Base-by-base conservation (phyloP, 2,113 vertebrate genomes). In the Falco punctatus region DNA sequence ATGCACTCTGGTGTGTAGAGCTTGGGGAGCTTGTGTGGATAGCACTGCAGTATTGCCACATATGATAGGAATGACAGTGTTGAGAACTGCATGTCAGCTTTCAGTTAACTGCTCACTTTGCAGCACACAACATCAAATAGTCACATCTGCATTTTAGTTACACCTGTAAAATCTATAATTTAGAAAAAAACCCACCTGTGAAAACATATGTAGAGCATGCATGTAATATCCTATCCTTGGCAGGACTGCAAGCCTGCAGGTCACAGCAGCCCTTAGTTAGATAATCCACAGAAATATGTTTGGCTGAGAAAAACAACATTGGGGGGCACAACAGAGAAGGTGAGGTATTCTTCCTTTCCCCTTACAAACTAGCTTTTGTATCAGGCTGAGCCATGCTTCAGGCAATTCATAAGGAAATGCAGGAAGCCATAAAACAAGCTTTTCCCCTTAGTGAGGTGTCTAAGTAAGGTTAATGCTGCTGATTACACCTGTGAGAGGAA, bases 41-140 rank as follows among this genome's bases (percentile, higher is more conserved):
- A 26, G 30, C 0, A 3, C 55, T 48, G 38, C 1, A 0, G 46
- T 42, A 22, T 19, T 61, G 13, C 22, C 30, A 8, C 0, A 0
- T 6, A 7, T 18, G 5, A 2, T 2, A 32, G 40, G n/a, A 44
- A 23, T 42, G 32, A 55, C 42, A 48, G 15, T 20, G 28, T 4
- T 46, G 65, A 40, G 38, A 73, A 62, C 1, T 64, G 16, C 27
- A 13, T 6, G 3, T 48, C 20, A 52, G 17, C 42, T 2, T 54
- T 58, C 0, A 0, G 28, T 85, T 55, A 69, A 13, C 44, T 0
- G 0, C 42, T 87, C 42, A 18, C 40, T 73, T 78, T 42, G 65
- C 57, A 61, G 40, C 13, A 57, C 18, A 13, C 16, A 15, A 62
- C 27, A 24, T 54, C 24, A 38, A 73, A 70, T 22, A 44, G 38